Evolutionary conservation across 2,888 invertebrate species (phyloP).

Genomic region (Lymantria dispar): DNA sequence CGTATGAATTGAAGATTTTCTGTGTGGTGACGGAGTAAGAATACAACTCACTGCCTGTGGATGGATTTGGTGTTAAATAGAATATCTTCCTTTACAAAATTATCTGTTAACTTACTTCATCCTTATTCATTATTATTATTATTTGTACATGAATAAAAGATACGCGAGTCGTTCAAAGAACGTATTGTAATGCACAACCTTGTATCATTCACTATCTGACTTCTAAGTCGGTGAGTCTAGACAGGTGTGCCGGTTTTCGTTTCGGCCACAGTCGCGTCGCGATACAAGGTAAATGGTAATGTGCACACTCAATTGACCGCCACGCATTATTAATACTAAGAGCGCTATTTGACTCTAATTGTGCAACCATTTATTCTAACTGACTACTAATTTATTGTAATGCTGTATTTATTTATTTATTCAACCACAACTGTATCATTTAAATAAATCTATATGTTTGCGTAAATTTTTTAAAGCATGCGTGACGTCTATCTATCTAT

Average conservation of each 20-base stretch:
- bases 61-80: too few species aligned
- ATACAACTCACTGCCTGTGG: too few species aligned
- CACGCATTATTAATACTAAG: constrained; percentile 46
- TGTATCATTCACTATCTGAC: constrained; percentile 39
- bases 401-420: constrained; percentile 20
- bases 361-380: constrained; percentile 45
- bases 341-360: constrained; percentile 49
- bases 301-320: constrained; percentile 58
- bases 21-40: too few species aligned
- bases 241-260: constrained; percentile 32
- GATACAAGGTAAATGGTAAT: constrained; percentile 42
- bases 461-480: too few species aligned
- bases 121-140: too few species aligned
- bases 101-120: too few species aligned
- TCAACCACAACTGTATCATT: background rate
- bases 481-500: too few species aligned
- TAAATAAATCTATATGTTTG: too few species aligned
- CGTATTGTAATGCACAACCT: constrained; percentile 39
- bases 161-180: constrained; percentile 1
- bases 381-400: constrained; percentile 35
- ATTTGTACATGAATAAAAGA: too few species aligned
- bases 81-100: too few species aligned
- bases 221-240: constrained; percentile 24
- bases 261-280: constrained; percentile 25
- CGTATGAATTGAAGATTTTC: too few species aligned